These are phyloP conservation scores for Brachypteracias leptosomus DNA, from an alignment of 2,113 vertebrate genomes.

Conservation along the genomic window DNA sequence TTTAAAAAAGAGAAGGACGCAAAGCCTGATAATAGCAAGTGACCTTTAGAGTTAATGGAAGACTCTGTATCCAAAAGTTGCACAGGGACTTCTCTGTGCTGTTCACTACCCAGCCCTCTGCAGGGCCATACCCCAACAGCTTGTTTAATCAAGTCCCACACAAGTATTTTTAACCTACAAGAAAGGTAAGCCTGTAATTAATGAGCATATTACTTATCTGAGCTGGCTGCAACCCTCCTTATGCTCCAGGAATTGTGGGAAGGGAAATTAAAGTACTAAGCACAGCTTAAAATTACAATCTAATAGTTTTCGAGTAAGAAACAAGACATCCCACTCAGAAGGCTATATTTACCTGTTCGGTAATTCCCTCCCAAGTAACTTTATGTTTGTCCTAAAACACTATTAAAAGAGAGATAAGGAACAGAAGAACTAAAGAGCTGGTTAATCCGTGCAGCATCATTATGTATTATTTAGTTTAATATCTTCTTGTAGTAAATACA, in stretches of 20 bases:
- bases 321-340: conserved; percentile 26
- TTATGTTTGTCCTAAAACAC: conserved; percentile 59
- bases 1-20: neutral
- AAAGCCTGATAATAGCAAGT: neutral
- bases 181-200: conserved; percentile 38
- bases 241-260: neutral
- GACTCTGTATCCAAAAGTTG: neutral
- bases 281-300: conserved; percentile 26
- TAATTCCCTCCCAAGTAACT: conserved; percentile 64
- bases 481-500: conserved; percentile 66
- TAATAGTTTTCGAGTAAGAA: conserved; percentile 39
- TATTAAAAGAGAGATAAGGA: conserved; percentile 45
- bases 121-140: neutral
- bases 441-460: conserved; percentile 30
- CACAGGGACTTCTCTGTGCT: neutral
- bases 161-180: neutral
- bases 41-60: neutral
- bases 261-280: conserved; percentile 22
- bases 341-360: conserved; percentile 41
- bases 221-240: neutral
- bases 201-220: conserved; percentile 27
- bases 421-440: conserved; percentile 57
- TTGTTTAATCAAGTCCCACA: neutral
- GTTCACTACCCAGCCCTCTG: neutral
- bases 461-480: conserved; percentile 66